Percentiles rank a stretch among this genome's conserved stretches.
Conservation (phyloP, 2,888 invertebrate genomes). For the Cosmopolites sordidus region DNA sequence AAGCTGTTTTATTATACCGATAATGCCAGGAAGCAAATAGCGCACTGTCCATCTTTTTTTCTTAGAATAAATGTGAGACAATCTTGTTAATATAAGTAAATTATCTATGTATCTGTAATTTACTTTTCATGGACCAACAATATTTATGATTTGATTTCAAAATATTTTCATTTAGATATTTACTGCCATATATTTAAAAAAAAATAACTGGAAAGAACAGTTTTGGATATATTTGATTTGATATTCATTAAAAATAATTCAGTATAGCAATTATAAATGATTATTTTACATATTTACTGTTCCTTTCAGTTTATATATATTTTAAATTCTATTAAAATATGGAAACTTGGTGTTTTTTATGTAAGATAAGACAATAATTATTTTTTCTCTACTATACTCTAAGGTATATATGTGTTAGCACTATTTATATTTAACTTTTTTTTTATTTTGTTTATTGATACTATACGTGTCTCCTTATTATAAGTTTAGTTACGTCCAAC, state of each 20-base stretch:
- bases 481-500: slow-evolving; percentile 14
- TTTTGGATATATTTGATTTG: too few relatives aligned
- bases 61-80: too few relatives aligned
- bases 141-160: neutral
- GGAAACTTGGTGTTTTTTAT: slow-evolving; percentile 20
- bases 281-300: too few relatives aligned
- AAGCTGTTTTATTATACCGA: too few relatives aligned
- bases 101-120: neutral
- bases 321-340: too few relatives aligned
- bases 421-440: slow-evolving; percentile 11
- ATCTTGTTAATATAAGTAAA: neutral
- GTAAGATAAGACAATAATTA: slow-evolving; percentile 36
- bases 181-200: neutral
- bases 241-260: too few relatives aligned
- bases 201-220: neutral
- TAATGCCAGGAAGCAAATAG: too few relatives aligned
- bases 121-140: slow-evolving; percentile 1
- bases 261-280: too few relatives aligned
- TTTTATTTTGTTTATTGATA: slow-evolving; percentile 9
- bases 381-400: slow-evolving; percentile 30
- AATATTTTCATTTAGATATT: neutral
- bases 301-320: too few relatives aligned
- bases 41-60: too few relatives aligned
- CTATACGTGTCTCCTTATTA: neutral
- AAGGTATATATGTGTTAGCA: slow-evolving; percentile 21